Conservation (phyloP, 2,888 invertebrate genomes). For the Hydriomena furcata region DNA sequence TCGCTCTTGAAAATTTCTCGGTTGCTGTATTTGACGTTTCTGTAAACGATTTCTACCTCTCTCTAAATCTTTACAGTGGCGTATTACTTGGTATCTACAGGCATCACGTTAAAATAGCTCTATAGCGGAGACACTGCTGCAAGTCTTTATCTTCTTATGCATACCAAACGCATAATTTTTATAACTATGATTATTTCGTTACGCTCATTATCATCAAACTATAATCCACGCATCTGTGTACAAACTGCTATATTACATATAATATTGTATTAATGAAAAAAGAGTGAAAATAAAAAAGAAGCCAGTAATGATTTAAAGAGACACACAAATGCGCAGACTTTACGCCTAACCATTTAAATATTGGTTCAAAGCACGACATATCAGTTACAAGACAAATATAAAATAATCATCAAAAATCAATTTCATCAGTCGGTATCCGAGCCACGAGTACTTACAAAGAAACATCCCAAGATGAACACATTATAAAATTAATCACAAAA, state of each 20-base stretch:
- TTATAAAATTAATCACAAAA: conserved; percentile 34
- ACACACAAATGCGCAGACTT: conserved; percentile 18
- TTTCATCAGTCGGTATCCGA: conserved; percentile 20
- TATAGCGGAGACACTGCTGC: conserved; percentile 54
- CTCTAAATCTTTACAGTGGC: neutral
- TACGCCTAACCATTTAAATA: conserved; percentile 16
- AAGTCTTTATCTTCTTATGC: conserved; percentile 38
- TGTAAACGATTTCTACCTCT: neutral
- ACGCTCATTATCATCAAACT: conserved; percentile 23
- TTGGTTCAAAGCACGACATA: conserved; percentile 25
- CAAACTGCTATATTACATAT: conserved; percentile 7
- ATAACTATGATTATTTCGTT: conserved; percentile 23
- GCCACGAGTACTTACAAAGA: conserved; percentile 23
- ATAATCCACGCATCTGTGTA: conserved; percentile 28
- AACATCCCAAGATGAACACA: conserved; percentile 29
- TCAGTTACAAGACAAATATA: conserved; percentile 19
- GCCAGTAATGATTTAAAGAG: neutral
- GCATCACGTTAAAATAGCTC: conserved; percentile 2
- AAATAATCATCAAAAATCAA: conserved; percentile 29
- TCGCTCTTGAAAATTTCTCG: too few species aligned
- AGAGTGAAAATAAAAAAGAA: neutral
- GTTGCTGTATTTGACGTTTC: neutral
- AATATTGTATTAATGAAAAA: neutral
- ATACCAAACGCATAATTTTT: conserved; percentile 28
- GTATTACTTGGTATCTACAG: neutral